Evolutionary conservation across 1,140 invertebrate genomes (phyloP).

Genomic region (Aradophagus sp.): DNA sequence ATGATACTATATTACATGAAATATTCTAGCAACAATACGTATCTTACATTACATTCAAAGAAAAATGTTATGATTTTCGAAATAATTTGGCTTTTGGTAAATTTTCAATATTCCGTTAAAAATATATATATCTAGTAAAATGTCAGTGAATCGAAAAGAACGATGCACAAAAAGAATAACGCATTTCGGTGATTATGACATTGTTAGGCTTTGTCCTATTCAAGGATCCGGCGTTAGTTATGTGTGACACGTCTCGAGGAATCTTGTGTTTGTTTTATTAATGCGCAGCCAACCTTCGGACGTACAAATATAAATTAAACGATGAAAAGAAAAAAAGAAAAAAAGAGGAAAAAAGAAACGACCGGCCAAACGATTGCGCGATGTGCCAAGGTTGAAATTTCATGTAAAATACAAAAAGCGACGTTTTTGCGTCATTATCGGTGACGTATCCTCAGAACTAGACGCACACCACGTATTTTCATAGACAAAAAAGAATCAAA

Average conservation of each 20-base stretch:
- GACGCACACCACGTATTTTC: slow-evolving; percentile 17
- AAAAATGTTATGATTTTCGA: no score
- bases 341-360: slow-evolving; percentile 26
- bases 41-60: no score
- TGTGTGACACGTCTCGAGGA: slow-evolving; percentile 59
- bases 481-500: slow-evolving; percentile 28
- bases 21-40: no score
- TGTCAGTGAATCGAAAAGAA: slow-evolving; percentile 8
- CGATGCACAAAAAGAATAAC: no score
- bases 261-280: slow-evolving; percentile 69
- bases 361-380: slow-evolving; percentile 33
- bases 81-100: no score
- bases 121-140: slow-evolving; percentile 14
- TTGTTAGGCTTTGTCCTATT: slow-evolving; percentile 49
- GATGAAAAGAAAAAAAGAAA: no score
- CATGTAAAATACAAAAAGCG: slow-evolving; percentile 46
- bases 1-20: no score
- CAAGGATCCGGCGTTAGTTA: slow-evolving; percentile 48
- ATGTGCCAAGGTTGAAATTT: slow-evolving; percentile 54
- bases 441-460: slow-evolving; percentile 41
- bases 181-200: no score
- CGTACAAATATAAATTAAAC: slow-evolving; percentile 56
- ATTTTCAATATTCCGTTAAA: no score
- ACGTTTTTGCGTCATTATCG: slow-evolving; percentile 41
- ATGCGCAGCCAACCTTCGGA: slow-evolving; percentile 58